Evolutionary conservation across 2,888 invertebrate genomes (phyloP).

Genomic region (Ecliptopera silaceata): DNA sequence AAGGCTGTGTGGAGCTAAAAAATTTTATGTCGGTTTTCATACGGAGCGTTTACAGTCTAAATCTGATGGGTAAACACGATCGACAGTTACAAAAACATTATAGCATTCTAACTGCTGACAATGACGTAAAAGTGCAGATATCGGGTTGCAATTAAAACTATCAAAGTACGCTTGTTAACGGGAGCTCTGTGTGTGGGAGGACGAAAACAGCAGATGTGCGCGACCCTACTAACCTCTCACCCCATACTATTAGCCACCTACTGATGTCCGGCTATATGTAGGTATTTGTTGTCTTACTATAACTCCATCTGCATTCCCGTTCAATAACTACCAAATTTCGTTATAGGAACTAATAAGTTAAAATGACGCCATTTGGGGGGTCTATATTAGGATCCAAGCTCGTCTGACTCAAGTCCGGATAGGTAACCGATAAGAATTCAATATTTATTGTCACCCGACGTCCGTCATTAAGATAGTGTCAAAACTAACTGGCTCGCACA

Average conservation of each 20-base stretch:
- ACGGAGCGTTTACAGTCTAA: constrained; percentile 29
- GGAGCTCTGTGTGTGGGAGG: constrained; percentile 65
- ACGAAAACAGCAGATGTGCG: constrained; percentile 76
- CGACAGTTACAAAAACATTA: constrained; percentile 32
- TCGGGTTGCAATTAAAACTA: constrained; percentile 80
- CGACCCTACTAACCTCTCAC: constrained; percentile 71
- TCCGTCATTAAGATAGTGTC: constrained; percentile 83
- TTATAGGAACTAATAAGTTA: constrained; percentile 34
- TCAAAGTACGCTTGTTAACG: constrained; percentile 68
- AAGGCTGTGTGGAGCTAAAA: constrained; percentile 43
- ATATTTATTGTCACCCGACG: constrained; percentile 81
- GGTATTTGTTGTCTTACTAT: constrained; percentile 38
- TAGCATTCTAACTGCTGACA: constrained; percentile 40
- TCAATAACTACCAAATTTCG: constrained; percentile 31
- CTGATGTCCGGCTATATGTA: constrained; percentile 42
- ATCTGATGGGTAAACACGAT: constrained; percentile 31
- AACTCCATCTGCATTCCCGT: constrained; percentile 37
- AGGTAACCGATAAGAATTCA: constrained; percentile 77
- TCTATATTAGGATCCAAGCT: constrained; percentile 70
- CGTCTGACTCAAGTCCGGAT: constrained; percentile 68
- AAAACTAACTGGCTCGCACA: constrained; percentile 75
- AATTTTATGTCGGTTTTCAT: constrained; percentile 36
- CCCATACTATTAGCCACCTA: constrained; percentile 64
- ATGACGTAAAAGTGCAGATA: constrained; percentile 62
- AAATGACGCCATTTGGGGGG: constrained; percentile 65